Conservation (phyloP, 1,140 invertebrate species). For the Spodoptera litura region DNA sequence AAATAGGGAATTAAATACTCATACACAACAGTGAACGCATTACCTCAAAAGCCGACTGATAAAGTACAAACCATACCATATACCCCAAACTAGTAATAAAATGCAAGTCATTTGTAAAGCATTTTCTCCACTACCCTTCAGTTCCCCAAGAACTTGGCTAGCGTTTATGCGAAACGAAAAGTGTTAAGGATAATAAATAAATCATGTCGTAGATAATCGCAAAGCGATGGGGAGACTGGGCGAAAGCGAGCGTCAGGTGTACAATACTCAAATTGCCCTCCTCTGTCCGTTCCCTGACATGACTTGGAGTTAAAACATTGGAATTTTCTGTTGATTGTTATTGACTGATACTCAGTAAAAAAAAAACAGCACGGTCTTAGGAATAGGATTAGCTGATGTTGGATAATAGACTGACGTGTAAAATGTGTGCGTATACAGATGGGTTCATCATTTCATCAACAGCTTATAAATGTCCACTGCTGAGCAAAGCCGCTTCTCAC, state of each 20-base stretch:
- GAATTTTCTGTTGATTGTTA: neutral
- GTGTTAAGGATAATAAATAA: slow-evolving; percentile 31
- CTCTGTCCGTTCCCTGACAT: neutral
- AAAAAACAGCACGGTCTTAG: neutral
- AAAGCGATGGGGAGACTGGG: slow-evolving; percentile 15
- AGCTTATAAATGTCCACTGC: too few relatives aligned
- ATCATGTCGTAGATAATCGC: slow-evolving; percentile 30
- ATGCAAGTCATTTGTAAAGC: too few relatives aligned
- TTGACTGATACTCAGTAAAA: neutral
- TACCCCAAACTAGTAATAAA: too few relatives aligned
- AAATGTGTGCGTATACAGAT: too few relatives aligned
- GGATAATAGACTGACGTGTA: too few relatives aligned
- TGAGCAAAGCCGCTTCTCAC: too few relatives aligned
- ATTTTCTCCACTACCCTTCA: neutral
- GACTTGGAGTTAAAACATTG: neutral
- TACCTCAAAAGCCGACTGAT: too few relatives aligned
- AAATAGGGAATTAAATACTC: too few relatives aligned
- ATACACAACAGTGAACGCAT: too few relatives aligned
- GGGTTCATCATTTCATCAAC: too few relatives aligned
- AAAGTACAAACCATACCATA: too few relatives aligned
- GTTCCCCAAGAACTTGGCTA: neutral
- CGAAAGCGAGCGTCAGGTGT: slow-evolving; percentile 12
- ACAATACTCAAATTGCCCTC: slow-evolving; percentile 7
- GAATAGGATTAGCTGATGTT: too few relatives aligned
- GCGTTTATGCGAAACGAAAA: neutral